Percentiles rank a stretch among this genome's conserved stretches.
phyloP scores from a whole-genome alignment of 2,113 vertebrate species.

The Alces alces region DNA sequence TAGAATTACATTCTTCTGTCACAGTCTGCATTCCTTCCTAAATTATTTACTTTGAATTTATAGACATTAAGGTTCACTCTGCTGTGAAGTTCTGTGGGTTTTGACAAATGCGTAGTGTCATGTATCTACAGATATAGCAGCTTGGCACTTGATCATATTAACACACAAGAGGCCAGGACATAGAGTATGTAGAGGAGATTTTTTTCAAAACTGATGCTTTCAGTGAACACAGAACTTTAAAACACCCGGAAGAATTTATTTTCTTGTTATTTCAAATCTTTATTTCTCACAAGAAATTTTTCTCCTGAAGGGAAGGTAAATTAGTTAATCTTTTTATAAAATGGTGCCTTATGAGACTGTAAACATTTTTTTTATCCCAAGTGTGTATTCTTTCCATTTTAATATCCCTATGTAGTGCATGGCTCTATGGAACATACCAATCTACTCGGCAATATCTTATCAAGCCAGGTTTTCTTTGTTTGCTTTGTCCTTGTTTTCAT shows the following conservation, averaged over 20 bases:
- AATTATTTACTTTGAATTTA: neutral
- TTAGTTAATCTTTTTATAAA: constrained; percentile 9
- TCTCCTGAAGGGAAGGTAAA: neutral
- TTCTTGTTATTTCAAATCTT: neutral
- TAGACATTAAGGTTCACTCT: neutral
- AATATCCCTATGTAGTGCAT: neutral
- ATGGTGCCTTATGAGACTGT: neutral
- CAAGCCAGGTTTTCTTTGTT: neutral
- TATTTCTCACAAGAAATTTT: neutral
- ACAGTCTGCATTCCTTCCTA: neutral
- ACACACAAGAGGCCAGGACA: neutral
- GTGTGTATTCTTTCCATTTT: neutral
- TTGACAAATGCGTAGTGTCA: neutral
- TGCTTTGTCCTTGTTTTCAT: neutral
- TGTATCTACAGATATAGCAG: neutral
- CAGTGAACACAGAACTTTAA: neutral
- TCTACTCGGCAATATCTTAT: neutral
- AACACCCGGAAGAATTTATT: neutral
- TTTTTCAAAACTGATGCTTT: neutral
- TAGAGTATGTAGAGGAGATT: neutral
- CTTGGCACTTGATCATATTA: neutral
- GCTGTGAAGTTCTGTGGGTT: neutral
- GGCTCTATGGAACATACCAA: neutral
- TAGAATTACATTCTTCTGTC: neutral
- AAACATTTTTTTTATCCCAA: neutral